phyloP scores from a whole-genome alignment of 2,888 invertebrate species.

The Empis livida region DNA sequence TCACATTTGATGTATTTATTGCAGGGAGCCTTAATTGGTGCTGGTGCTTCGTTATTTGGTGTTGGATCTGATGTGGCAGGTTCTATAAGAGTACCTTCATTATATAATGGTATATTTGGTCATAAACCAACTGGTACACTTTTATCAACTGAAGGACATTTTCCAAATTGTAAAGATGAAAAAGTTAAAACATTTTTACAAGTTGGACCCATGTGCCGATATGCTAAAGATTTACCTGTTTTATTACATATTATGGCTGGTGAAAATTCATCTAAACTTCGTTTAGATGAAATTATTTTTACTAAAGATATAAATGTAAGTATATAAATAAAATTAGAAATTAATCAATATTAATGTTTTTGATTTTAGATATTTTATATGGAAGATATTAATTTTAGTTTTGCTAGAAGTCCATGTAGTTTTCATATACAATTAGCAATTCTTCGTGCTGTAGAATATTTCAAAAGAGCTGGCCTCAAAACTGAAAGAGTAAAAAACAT shows the following conservation, averaged over 20 bases:
- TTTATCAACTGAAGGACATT: slow-evolving; percentile 44
- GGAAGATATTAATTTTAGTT: slow-evolving; percentile 44
- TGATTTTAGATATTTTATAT: slow-evolving; percentile 38
- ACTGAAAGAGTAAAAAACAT: slow-evolving; percentile 10
- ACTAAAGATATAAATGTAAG: slow-evolving; percentile 36
- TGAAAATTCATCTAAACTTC: slow-evolving; percentile 32
- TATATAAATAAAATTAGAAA: neutral
- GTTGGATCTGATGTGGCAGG: slow-evolving; percentile 80
- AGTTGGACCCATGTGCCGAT: slow-evolving; percentile 65
- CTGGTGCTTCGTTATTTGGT: slow-evolving; percentile 64
- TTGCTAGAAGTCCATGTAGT: slow-evolving; percentile 23
- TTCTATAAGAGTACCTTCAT: slow-evolving; percentile 73
- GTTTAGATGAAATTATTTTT: slow-evolving; percentile 41
- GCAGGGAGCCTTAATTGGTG: slow-evolving; percentile 56
- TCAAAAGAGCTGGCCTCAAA: slow-evolving; percentile 21
- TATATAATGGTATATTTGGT: slow-evolving; percentile 77
- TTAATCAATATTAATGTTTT: slow-evolving; percentile 1
- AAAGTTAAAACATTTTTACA: slow-evolving; percentile 40
- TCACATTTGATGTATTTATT: too few relatives aligned
- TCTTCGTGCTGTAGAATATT: slow-evolving; percentile 22
- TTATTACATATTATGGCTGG: slow-evolving; percentile 50
- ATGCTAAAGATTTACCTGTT: slow-evolving; percentile 58
- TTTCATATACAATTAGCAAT: slow-evolving; percentile 17
- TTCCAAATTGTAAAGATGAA: slow-evolving; percentile 41
- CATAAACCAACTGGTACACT: slow-evolving; percentile 69